These are phyloP conservation scores for Spheniscus mendiculus DNA, from an alignment of 2,113 vertebrate species.

Conservation along the genomic window DNA sequence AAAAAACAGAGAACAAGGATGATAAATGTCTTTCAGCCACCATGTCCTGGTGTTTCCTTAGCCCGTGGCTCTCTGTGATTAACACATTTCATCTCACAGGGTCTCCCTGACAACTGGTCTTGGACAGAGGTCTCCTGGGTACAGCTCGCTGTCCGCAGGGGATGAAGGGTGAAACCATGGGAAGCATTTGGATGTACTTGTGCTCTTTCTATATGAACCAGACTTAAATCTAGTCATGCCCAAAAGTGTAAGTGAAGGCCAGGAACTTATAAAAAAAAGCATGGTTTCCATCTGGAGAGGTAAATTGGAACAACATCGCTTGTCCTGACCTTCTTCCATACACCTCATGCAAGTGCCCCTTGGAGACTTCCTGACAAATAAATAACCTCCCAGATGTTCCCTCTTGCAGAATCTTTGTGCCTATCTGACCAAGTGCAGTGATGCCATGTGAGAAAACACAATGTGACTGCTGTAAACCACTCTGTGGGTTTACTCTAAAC, in stretches of 20 bases:
- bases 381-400: neutral
- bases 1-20: neutral
- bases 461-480: neutral
- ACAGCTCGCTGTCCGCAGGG: neutral
- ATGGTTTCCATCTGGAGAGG: neutral
- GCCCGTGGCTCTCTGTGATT: neutral
- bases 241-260: neutral
- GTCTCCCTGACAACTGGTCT: neutral
- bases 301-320: neutral
- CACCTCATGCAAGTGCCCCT: neutral
- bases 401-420: neutral
- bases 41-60: neutral
- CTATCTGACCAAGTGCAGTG: neutral
- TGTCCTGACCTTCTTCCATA: neutral
- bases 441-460: neutral
- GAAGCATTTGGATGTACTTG: neutral
- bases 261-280: neutral
- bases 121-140: neutral
- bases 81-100: neutral
- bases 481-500: neutral
- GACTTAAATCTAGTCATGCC: neutral
- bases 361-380: neutral
- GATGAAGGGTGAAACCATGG: neutral
- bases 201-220: neutral
- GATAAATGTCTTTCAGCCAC: neutral